Evolutionary conservation across 2,888 invertebrate species (phyloP).

Genomic region (Stenichneumon culpator): DNA sequence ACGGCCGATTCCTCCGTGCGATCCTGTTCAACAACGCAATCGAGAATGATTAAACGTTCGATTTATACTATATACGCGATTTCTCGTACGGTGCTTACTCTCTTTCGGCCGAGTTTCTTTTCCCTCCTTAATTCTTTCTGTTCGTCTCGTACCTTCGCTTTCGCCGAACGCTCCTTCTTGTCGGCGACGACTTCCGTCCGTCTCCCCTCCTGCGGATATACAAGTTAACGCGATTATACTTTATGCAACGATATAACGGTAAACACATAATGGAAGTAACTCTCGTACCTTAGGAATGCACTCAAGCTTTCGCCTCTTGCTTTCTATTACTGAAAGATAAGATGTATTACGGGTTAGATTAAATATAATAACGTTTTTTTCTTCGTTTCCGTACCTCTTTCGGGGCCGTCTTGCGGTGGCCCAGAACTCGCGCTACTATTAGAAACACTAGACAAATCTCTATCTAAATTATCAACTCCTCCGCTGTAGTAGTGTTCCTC

Average conservation of each 20-base stretch:
- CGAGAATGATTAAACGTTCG: constrained; percentile 19
- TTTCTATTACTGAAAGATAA: constrained; percentile 86
- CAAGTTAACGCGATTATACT: constrained; percentile 31
- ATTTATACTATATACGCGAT: not conserved
- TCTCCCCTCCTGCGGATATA: constrained; percentile 78
- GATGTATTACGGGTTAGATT: constrained; percentile 11
- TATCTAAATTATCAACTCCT: constrained; percentile 86
- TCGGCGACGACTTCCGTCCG: constrained; percentile 78
- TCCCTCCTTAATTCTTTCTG: constrained; percentile 93
- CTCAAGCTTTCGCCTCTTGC: constrained; percentile 95
- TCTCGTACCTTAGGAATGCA: constrained; percentile 91
- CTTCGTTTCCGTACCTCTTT: constrained; percentile 86
- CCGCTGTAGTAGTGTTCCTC: constrained; percentile 86
- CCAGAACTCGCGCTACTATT: constrained; percentile 85
- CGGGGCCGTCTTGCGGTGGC: constrained; percentile 82
- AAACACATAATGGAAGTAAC: constrained; percentile 82
- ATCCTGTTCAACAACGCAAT: constrained; percentile 86
- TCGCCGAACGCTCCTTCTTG: constrained; percentile 83
- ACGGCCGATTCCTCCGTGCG: constrained; percentile 90
- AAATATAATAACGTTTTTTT: constrained; percentile 24
- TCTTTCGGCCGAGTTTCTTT: constrained; percentile 92
- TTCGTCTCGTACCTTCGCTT: constrained; percentile 88
- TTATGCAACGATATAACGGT: constrained; percentile 55
- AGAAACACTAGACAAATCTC: constrained; percentile 86
- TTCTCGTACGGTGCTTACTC: constrained; percentile 86